A percentile compares a stretch with the other conserved stretches of the same genome.
Evolutionary conservation across 2,797 vertebrate genomes (phyloP).

Genomic region (Cheirogaleus major): DNA sequence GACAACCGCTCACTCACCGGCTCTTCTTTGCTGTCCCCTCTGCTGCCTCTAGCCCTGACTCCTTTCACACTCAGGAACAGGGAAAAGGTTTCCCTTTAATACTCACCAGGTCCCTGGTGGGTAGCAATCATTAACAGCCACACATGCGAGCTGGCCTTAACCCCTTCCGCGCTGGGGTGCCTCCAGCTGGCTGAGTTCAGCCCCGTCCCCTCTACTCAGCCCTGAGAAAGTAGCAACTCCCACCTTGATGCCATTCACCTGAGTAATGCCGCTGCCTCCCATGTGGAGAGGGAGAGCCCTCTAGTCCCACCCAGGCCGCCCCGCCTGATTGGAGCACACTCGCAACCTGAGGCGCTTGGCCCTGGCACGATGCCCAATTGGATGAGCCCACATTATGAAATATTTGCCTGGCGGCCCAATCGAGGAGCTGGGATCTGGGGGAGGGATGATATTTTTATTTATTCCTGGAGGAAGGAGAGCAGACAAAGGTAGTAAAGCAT

Average conservation of each 20-base stretch:
- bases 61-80: conserved; percentile 56
- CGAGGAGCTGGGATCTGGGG: conserved; percentile 51
- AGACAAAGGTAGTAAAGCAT: conserved; percentile 66
- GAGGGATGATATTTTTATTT: conserved; percentile 73
- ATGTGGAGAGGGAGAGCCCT: not conserved
- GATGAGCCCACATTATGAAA: conserved; percentile 80
- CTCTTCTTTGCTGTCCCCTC: conserved; percentile 1
- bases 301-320: conserved; percentile 69
- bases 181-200: not conserved
- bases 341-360: conserved; percentile 65
- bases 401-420: conserved; percentile 74
- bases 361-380: conserved; percentile 74
- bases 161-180: conserved; percentile 76
- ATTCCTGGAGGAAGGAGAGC: conserved; percentile 55
- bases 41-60: not conserved
- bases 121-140: conserved; percentile 88
- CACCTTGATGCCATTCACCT: not conserved
- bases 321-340: conserved; percentile 62
- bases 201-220: not conserved
- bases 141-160: conserved; percentile 82
- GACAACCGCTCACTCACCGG: conserved; percentile 64
- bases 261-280: conserved; percentile 40
- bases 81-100: conserved; percentile 74
- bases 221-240: not conserved
- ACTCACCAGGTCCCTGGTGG: conserved; percentile 73